These are phyloP conservation scores for Mormyrops boulengeri DNA, from an alignment of 2,797 vertebrate species.

Conservation along the genomic window DNA sequence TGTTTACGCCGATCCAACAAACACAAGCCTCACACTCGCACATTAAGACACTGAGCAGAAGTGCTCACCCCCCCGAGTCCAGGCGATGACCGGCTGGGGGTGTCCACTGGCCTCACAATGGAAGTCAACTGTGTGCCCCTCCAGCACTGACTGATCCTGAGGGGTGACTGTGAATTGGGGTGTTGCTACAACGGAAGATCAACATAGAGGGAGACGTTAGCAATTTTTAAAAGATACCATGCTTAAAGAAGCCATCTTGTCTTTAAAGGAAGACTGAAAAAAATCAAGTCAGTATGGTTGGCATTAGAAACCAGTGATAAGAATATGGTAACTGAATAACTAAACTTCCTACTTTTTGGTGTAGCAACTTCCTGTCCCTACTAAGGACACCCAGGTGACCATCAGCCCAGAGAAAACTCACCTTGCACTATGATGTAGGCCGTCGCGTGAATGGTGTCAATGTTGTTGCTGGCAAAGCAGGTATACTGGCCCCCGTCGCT, in stretches of 20 bases:
- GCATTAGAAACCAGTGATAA: background rate
- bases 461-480: slow-evolving; percentile 86
- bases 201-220: background rate
- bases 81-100: slow-evolving; percentile 87
- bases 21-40: background rate
- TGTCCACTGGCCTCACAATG: slow-evolving; percentile 85
- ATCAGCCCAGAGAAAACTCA: slow-evolving; percentile 30
- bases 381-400: background rate
- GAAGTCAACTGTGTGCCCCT: slow-evolving; percentile 90
- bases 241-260: background rate
- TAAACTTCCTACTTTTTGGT: background rate
- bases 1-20: background rate
- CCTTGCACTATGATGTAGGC: slow-evolving; percentile 94
- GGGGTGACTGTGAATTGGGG: slow-evolving; percentile 87
- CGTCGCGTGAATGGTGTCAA: slow-evolving; percentile 84
- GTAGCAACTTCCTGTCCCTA: background rate
- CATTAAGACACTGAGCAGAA: background rate
- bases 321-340: background rate
- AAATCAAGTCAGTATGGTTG: background rate
- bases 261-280: background rate
- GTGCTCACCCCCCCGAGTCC: slow-evolving; percentile 82
- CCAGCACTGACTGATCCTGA: slow-evolving; percentile 80
- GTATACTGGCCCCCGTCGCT: slow-evolving; percentile 85
- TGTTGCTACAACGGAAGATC: slow-evolving; percentile 57
- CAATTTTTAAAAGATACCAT: background rate